phyloP scores from a whole-genome alignment of 2,888 invertebrate genomes.

The Siphlonurus alternatus region DNA sequence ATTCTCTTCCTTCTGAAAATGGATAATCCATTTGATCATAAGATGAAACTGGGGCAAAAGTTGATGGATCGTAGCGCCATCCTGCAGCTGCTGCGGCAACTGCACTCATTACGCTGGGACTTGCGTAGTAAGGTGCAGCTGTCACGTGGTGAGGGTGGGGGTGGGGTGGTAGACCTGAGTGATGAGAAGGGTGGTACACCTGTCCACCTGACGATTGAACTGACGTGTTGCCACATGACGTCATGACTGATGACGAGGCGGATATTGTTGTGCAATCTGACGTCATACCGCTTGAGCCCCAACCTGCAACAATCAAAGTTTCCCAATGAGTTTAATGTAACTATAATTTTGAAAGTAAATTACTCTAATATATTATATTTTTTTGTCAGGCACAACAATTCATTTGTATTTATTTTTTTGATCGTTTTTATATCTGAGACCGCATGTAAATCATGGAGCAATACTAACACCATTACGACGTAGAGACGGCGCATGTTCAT shows the following conservation, averaged over 20 bases:
- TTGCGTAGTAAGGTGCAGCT: background rate
- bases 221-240: background rate
- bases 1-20: conserved; percentile 87
- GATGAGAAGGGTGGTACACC: background rate
- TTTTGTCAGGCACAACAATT: no score
- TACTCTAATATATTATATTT: no score
- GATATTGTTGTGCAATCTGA: background rate
- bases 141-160: background rate
- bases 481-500: no score
- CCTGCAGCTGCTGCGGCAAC: background rate
- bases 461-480: no score
- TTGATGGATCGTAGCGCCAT: background rate
- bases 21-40: conserved; percentile 40
- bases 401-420: no score
- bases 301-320: background rate
- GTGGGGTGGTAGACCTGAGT: background rate
- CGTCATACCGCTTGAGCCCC: background rate
- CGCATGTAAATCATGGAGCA: no score
- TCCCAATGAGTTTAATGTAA: background rate
- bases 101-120: background rate
- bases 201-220: background rate
- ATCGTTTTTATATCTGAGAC: no score
- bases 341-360: background rate
- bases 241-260: background rate
- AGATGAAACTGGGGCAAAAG: background rate